phyloP scores from a whole-genome alignment of 2,888 invertebrate species.

The Orthosia incerta region DNA sequence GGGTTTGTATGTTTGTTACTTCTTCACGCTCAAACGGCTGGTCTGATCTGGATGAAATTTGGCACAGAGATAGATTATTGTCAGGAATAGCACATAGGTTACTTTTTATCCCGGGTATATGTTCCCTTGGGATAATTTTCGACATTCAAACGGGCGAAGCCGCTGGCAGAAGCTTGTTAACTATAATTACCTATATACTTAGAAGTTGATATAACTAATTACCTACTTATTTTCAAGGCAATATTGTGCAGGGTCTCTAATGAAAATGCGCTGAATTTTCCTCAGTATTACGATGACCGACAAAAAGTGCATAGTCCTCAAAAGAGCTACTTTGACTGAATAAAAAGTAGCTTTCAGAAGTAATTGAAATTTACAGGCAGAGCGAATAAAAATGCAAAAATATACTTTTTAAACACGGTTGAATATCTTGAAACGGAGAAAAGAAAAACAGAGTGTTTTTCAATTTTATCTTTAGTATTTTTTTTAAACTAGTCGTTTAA shows the following conservation, averaged over 20 bases:
- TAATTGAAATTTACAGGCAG: slow-evolving; percentile 44
- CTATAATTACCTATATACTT: no score
- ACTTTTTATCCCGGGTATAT: no score
- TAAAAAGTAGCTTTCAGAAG: slow-evolving; percentile 33
- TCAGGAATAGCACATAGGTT: no score
- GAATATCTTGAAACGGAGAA: slow-evolving; percentile 31
- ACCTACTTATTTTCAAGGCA: not conserved
- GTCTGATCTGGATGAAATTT: no score
- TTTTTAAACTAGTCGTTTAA: slow-evolving; percentile 2
- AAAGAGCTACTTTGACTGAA: slow-evolving; percentile 41
- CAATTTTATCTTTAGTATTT: slow-evolving; percentile 24
- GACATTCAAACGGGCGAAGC: no score
- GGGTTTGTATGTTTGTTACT: no score
- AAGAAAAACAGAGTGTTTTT: slow-evolving; percentile 36
- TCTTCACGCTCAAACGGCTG: no score
- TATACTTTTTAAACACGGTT: slow-evolving; percentile 35
- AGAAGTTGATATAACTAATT: no score
- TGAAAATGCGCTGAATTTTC: not conserved
- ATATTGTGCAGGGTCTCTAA: not conserved
- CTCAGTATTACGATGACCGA: not conserved
- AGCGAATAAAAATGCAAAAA: slow-evolving; percentile 42
- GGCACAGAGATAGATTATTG: no score
- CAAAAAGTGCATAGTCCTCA: slow-evolving; percentile 26
- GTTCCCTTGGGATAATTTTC: no score
- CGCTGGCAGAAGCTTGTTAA: no score